Evolutionary conservation across 1,140 invertebrate species (phyloP), one percentile per base, ranked within the genome.

Genomic region (Nasonia giraulti): DNA sequence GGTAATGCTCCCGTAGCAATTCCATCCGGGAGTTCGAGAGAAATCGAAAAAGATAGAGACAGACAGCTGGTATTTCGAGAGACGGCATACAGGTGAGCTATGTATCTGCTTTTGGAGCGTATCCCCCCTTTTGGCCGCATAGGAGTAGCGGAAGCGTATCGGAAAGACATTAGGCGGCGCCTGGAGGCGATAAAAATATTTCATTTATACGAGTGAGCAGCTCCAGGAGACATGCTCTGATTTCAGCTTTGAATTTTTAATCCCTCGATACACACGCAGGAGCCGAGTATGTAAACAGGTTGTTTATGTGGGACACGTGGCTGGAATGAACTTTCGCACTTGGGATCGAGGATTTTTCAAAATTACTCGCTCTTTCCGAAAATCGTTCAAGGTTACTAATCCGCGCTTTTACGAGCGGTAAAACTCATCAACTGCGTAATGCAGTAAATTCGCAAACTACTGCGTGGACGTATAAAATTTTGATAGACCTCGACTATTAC

Each of bases 91-190:
- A 62, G 55, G 55, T 62, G 55, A 62, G 55, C 31, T 23, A 47
- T 76, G 74, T 23, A 44, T 76, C 23, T 20, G n/a, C 11, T 76
- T 76, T 47, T 17, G 68, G 68, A 11, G 23, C 31, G 12, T 17
- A 31, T 76, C 74, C 14, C 40, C 37, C 20, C 23, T 37, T 62
- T 62, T 2, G 33, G 27, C 37, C 1, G 12, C 50, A 5, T 27
- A 27, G 10, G 2, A 50, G 14, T 50, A 50, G 10, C 14, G 12
- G 23, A 23, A 17, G 3, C 55, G 55, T 84, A 84, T 79, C 68
- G 82, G 82, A 84, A 84, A 84, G 76, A 79, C 82, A 79, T 84
- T 84, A 79, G 68, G 47, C n/a, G 14, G n/a, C 37, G 71, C 14
- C 10, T 27, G 2, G 55, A n/a, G 82, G 23, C 82, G 66, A 79